Evolutionary conservation across 2,797 vertebrate genomes (phyloP).

Genomic region (Muraenolepis orangiensis): DNA sequence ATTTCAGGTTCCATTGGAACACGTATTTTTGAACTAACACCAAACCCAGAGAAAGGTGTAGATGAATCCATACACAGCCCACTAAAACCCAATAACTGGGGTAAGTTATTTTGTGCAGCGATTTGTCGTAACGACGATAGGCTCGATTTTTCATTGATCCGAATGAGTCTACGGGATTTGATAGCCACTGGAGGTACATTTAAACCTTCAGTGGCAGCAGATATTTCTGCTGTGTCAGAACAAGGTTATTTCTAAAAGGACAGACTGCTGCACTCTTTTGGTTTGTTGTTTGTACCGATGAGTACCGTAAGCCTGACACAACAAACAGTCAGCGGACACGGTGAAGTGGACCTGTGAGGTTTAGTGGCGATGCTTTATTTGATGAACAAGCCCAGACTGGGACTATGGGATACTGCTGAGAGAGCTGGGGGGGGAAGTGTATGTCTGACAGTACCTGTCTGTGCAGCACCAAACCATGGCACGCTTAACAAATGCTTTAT

Average conservation of each 20-base stretch:
- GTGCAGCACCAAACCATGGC: no score
- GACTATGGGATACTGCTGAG: background rate
- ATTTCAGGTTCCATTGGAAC: background rate
- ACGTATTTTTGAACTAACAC: background rate
- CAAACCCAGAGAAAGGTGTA: background rate
- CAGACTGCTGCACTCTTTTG: background rate
- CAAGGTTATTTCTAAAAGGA: background rate
- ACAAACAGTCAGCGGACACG: background rate
- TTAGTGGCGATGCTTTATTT: background rate
- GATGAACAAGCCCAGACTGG: background rate
- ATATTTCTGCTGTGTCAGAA: constrained; percentile 1
- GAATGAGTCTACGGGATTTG: background rate
- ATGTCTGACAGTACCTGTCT: background rate
- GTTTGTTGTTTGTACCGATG: background rate
- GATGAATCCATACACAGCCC: background rate
- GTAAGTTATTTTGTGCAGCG: background rate
- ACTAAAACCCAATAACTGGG: background rate
- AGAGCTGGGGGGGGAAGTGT: no score
- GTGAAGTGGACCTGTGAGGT: background rate
- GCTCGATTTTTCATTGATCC: background rate
- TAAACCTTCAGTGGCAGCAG: background rate
- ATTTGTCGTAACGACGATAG: background rate
- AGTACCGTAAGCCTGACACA: background rate
- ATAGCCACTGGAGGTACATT: background rate
- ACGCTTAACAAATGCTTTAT: no score